These are phyloP conservation scores for Coendou prehensilis DNA, from an alignment of 2,797 vertebrate genomes.

Conservation along the genomic window DNA sequence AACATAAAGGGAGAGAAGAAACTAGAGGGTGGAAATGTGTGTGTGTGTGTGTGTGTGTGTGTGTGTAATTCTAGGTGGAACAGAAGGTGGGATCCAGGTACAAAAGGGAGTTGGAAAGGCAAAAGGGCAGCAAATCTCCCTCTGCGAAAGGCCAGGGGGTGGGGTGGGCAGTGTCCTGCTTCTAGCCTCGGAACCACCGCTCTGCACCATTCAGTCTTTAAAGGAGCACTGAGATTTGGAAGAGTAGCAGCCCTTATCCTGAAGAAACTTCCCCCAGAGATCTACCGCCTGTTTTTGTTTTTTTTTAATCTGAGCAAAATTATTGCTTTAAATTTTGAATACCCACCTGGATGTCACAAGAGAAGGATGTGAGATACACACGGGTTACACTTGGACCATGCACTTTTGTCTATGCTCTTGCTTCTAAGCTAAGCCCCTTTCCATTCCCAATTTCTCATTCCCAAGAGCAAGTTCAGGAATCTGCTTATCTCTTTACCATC, in stretches of 20 bases:
- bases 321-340: slow-evolving; percentile 33
- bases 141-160: neutral
- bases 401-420: neutral
- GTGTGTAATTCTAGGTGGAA: neutral
- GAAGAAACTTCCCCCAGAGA: neutral
- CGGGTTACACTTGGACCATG: neutral
- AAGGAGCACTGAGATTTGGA: neutral
- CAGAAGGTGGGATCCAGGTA: neutral
- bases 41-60: neutral
- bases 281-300: neutral
- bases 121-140: neutral
- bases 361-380: neutral
- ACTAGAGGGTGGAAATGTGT: neutral
- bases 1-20: slow-evolving; percentile 46
- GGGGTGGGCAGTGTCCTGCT: neutral
- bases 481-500: neutral
- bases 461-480: neutral
- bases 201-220: neutral
- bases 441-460: neutral
- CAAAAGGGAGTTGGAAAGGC: neutral
- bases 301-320: neutral
- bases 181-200: neutral
- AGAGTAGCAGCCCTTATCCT: neutral
- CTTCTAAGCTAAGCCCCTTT: neutral
- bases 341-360: neutral